phyloP scores from a whole-genome alignment of 2,888 invertebrate species.

The Acrocyrtus sp. region DNA sequence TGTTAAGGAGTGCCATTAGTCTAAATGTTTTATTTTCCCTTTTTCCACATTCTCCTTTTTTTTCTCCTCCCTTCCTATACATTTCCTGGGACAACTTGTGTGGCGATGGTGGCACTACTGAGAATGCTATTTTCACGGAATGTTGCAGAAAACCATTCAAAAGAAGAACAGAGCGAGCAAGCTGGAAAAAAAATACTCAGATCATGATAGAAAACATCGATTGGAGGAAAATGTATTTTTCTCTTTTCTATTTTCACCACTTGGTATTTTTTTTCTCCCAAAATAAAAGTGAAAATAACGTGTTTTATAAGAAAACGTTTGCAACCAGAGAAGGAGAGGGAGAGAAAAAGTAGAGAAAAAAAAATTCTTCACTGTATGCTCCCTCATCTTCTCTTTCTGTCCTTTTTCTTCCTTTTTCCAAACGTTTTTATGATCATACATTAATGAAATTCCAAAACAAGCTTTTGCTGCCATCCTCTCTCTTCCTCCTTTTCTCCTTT shows the following conservation, averaged over 20 bases:
- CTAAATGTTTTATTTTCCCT: conserved; percentile 47
- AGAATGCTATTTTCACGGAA: conserved; percentile 47
- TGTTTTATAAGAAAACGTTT: no score
- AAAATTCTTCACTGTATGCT: neutral
- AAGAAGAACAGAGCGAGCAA: conserved; percentile 7
- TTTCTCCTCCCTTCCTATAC: conserved; percentile 9
- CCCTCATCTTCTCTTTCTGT: conserved; percentile 18
- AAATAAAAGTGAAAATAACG: no score
- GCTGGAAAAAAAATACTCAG: conserved; percentile 19
- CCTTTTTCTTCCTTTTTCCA: conserved; percentile 25
- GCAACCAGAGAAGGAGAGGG: neutral
- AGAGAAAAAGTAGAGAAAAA: no score
- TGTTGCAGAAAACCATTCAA: conserved; percentile 21
- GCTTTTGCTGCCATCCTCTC: conserved; percentile 26
- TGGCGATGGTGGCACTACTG: conserved; percentile 7
- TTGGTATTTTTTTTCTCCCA: no score
- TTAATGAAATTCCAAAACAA: conserved; percentile 54
- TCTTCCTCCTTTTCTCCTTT: conserved; percentile 16
- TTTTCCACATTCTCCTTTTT: conserved; percentile 4
- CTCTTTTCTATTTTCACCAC: no score
- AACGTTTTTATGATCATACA: conserved; percentile 49
- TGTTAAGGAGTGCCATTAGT: conserved; percentile 54
- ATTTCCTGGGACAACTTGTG: neutral
- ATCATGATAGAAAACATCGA: no score
- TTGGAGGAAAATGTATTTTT: no score